phyloP scores from a whole-genome alignment of 2,113 vertebrate species.

The Brachyistius frenatus region DNA sequence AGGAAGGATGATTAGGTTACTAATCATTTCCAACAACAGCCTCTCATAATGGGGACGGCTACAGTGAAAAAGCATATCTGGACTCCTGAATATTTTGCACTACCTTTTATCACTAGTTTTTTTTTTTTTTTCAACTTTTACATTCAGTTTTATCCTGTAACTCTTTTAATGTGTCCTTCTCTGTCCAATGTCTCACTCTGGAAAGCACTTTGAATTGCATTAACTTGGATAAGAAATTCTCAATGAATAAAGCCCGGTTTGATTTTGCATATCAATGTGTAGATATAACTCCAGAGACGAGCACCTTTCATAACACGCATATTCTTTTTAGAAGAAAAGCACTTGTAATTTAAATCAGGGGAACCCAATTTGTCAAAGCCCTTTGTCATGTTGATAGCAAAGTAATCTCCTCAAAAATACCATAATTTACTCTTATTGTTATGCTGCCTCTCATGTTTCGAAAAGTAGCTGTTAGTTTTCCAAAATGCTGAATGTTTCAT shows the following conservation, averaged over 20 bases:
- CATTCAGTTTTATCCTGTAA: background rate
- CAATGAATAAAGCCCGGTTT: conserved; percentile 26
- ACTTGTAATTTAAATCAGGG: conserved; percentile 18
- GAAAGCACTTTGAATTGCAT: conserved; percentile 8
- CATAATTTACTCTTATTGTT: conserved; percentile 9
- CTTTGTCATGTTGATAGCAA: conserved; percentile 13
- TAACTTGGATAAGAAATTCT: background rate
- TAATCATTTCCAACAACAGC: background rate
- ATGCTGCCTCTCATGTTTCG: conserved; percentile 12
- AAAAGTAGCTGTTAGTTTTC: background rate
- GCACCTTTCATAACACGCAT: background rate
- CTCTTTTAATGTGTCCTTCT: background rate
- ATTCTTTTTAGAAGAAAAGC: background rate
- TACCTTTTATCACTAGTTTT: no score
- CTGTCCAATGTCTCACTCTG: background rate
- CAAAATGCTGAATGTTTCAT: background rate
- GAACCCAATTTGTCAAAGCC: conserved; percentile 2
- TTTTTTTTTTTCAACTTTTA: background rate
- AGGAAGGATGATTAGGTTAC: background rate
- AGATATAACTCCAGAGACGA: conserved; percentile 20
- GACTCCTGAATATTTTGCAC: no score
- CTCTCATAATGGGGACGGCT: background rate
- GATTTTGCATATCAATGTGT: conserved; percentile 30
- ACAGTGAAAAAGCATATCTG: no score
- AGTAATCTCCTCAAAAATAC: background rate